Evolutionary conservation across 64 coral and sea anemone species (phyloP), one percentile per base, ranked within the genome.

Genomic region (Pocillopora damicornis): DNA sequence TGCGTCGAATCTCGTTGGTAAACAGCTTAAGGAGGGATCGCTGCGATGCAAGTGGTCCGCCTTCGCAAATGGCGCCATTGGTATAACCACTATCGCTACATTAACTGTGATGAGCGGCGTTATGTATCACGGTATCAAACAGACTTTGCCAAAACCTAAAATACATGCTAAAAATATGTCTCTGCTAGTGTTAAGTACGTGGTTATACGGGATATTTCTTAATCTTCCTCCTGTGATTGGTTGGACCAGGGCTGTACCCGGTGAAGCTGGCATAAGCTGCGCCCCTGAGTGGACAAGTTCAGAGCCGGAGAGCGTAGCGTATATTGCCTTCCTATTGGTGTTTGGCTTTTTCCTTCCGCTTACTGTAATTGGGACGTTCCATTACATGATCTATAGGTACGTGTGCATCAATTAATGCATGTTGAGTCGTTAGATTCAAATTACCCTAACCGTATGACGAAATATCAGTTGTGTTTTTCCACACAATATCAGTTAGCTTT

Each of bases 341-440:
- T 83, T 80, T 67, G 87, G 92, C 35, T 93, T 93, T 18, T 80
- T 78, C 69, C 26, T 89, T 37, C 92, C 92, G 7, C 73, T 93
- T 17, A 57, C 25, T 30, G 36, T 81, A 35, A 92, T 92, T 60
- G 79, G 65, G 1, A 75, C 38, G 22, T 92, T 63, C 13, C 74
- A 81, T 72, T 26, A 16, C 30, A 75, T 88, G 65, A 77, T 82
- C 58, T 92, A 92, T 66, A 92, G 91, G 86, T 92, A 76, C 3
- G 88, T 60, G 36, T 18, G 11, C 35, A n/a, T 16, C 38, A 80
- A 11, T 79, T 57, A n/a, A 42, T 9, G 30, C 30, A 30, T 30
- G 30, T 30, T 30, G 7, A 51, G 42, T 51, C 42, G 3, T 51
- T 51, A 51, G 42, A 51, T 51, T 51, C 42, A 51, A 51, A 7